These are phyloP conservation scores for Hiodon tergisus DNA, from an alignment of 2,113 vertebrate species.

Conservation along the genomic window DNA sequence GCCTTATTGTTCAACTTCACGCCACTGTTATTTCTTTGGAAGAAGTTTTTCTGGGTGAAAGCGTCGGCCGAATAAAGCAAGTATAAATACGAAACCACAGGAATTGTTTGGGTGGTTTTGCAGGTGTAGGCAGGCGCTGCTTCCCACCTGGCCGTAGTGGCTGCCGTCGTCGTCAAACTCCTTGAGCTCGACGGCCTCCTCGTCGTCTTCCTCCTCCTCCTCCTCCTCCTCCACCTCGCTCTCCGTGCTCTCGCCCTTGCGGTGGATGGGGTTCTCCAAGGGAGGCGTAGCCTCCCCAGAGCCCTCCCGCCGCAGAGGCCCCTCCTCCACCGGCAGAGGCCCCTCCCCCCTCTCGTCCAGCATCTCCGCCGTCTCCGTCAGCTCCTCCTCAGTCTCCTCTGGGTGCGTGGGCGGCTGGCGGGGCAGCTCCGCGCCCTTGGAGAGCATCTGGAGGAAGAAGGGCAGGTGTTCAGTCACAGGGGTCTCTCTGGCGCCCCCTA, in stretches of 20 bases:
- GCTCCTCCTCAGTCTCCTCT: slow-evolving; percentile 75
- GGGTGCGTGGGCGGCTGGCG: slow-evolving; percentile 71
- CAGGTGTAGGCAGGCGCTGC: too few relatives aligned
- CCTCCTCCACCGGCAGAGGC: slow-evolving; percentile 24
- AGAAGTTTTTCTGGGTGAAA: too few relatives aligned
- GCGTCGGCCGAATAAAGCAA: too few relatives aligned
- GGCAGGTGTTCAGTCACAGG: neutral
- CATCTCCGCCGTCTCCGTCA: slow-evolving; percentile 69
- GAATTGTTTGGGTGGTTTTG: too few relatives aligned
- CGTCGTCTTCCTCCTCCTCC: slow-evolving; percentile 41
- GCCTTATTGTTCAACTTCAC: too few relatives aligned
- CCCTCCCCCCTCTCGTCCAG: slow-evolving; percentile 55
- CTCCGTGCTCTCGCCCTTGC: slow-evolving; percentile 61
- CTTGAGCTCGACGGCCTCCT: slow-evolving; percentile 21
- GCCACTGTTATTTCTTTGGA: too few relatives aligned
- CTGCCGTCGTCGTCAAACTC: slow-evolving; percentile 56
- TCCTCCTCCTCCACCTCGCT: slow-evolving; percentile 55
- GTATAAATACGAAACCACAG: too few relatives aligned
- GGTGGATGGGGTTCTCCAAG: slow-evolving; percentile 48
- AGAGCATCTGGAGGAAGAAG: slow-evolving; percentile 54
- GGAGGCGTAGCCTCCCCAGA: slow-evolving; percentile 38
- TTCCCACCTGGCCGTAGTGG: slow-evolving; percentile 61
- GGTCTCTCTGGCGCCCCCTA: too few relatives aligned
- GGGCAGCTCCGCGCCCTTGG: slow-evolving; percentile 63
- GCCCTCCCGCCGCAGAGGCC: slow-evolving; percentile 18